phyloP scores from a whole-genome alignment of 2,113 vertebrate genomes.

The Caloenas nicobarica region DNA sequence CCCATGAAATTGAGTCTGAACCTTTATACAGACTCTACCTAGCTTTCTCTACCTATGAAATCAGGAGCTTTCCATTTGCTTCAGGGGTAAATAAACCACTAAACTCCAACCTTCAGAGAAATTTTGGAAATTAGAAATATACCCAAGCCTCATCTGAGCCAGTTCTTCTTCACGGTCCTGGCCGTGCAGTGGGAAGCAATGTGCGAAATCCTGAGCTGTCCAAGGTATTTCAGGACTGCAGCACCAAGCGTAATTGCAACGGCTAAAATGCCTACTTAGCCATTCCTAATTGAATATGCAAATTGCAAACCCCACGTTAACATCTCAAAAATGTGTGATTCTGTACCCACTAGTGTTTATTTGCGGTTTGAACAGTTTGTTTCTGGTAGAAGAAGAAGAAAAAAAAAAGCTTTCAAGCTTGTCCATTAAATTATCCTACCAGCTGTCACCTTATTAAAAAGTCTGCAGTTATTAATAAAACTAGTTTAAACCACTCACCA shows the following conservation, averaged over 20 bases:
- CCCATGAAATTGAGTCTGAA: background rate
- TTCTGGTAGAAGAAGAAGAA: constrained; percentile 17
- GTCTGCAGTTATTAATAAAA: constrained; percentile 65
- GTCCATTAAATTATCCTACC: constrained; percentile 54
- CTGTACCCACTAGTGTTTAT: constrained; percentile 59
- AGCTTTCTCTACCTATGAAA: background rate
- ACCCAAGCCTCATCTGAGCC: background rate
- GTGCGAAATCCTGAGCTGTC: background rate
- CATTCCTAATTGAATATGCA: constrained; percentile 50
- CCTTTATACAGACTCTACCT: background rate
- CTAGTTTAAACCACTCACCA: constrained; percentile 13
- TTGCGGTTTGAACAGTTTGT: constrained; percentile 60
- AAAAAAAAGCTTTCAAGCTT: constrained; percentile 22
- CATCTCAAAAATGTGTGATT: constrained; percentile 47
- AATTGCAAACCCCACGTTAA: constrained; percentile 43
- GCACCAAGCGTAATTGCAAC: background rate
- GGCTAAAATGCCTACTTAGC: constrained; percentile 16
- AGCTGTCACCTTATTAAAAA: constrained; percentile 64
- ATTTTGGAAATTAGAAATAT: background rate
- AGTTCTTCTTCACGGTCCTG: background rate
- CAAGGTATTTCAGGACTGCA: background rate
- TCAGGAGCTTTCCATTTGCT: background rate
- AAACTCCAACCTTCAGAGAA: background rate
- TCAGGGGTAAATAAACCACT: background rate
- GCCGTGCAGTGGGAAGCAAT: background rate